A percentile compares a stretch with the other conserved stretches of the same genome.
These are phyloP conservation scores for Tetraneura akinire DNA, from an alignment of 1,140 invertebrate species.

Conservation along the genomic window DNA sequence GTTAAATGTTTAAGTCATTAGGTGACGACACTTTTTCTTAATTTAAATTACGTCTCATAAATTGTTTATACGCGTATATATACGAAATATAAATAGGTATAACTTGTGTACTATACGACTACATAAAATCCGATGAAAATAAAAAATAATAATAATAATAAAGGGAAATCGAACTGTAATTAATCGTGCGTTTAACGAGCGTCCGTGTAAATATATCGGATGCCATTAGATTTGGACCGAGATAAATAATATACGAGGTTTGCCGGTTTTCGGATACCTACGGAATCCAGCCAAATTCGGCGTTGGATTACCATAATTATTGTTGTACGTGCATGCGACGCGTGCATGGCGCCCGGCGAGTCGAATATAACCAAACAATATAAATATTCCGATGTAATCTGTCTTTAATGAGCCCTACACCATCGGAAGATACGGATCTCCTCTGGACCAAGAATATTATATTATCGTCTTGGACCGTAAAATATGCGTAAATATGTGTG, in stretches of 20 bases:
- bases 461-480: neutral
- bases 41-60: slow-evolving; percentile 32
- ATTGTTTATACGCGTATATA: no score
- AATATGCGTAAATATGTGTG: no score
- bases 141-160: slow-evolving; percentile 23
- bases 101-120: no score
- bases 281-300: slow-evolving; percentile 18
- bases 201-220: slow-evolving; percentile 38
- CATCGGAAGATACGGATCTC: slow-evolving; percentile 19
- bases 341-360: slow-evolving; percentile 7
- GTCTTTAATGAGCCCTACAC: slow-evolving; percentile 40
- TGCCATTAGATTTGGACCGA: slow-evolving; percentile 29
- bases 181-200: slow-evolving; percentile 41
- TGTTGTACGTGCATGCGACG: neutral
- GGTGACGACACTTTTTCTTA: slow-evolving; percentile 21
- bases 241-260: slow-evolving; percentile 34
- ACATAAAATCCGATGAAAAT: no score
- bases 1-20: neutral
- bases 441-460: no score
- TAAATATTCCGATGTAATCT: slow-evolving; percentile 33
- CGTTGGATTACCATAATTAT: slow-evolving; percentile 46
- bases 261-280: neutral
- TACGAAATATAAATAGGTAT: no score
- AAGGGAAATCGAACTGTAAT: slow-evolving; percentile 32
- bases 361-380: neutral